These are phyloP conservation scores for Fistularia tabacaria DNA, from an alignment of 2,797 vertebrate genomes.

Conservation along the genomic window DNA sequence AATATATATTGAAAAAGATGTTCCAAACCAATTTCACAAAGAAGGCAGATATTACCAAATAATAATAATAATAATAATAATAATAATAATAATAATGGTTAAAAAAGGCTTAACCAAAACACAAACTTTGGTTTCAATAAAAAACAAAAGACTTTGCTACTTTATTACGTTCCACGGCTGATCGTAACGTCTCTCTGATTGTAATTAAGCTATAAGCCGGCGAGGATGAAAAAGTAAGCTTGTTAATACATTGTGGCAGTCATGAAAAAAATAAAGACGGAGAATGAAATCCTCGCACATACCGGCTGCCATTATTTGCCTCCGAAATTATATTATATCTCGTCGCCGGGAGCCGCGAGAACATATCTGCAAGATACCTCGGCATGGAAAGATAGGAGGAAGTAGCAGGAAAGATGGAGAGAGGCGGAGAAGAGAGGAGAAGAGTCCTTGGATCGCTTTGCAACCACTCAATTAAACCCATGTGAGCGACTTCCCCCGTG, in stretches of 20 bases:
- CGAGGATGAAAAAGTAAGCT: slow-evolving; percentile 74
- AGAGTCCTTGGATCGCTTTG: background rate
- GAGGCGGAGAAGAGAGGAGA: background rate
- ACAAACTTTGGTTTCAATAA: slow-evolving; percentile 72
- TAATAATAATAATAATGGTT: slow-evolving; percentile 16
- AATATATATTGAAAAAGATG: slow-evolving; percentile 57
- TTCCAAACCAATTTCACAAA: slow-evolving; percentile 47
- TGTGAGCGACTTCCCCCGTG: slow-evolving; percentile 13
- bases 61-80: slow-evolving; percentile 36
- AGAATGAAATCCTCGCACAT: slow-evolving; percentile 63
- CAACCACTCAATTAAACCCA: slow-evolving; percentile 29
- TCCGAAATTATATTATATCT: slow-evolving; percentile 72
- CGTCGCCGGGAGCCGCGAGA: slow-evolving; percentile 68
- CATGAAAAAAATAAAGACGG: slow-evolving; percentile 68
- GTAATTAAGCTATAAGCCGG: slow-evolving; percentile 78
- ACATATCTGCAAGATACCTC: slow-evolving; percentile 48
- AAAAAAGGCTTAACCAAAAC: slow-evolving; percentile 50
- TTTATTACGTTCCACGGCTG: slow-evolving; percentile 59
- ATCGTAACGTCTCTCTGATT: slow-evolving; percentile 57
- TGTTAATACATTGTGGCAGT: slow-evolving; percentile 73
- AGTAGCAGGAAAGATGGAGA: slow-evolving; percentile 7
- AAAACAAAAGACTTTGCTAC: slow-evolving; percentile 69
- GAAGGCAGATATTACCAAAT: slow-evolving; percentile 68
- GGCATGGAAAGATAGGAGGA: slow-evolving; percentile 22
- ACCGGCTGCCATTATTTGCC: slow-evolving; percentile 68